Evolutionary conservation across 2,797 vertebrate species (phyloP).

Genomic region (Rhabdophis nuchalis): DNA sequence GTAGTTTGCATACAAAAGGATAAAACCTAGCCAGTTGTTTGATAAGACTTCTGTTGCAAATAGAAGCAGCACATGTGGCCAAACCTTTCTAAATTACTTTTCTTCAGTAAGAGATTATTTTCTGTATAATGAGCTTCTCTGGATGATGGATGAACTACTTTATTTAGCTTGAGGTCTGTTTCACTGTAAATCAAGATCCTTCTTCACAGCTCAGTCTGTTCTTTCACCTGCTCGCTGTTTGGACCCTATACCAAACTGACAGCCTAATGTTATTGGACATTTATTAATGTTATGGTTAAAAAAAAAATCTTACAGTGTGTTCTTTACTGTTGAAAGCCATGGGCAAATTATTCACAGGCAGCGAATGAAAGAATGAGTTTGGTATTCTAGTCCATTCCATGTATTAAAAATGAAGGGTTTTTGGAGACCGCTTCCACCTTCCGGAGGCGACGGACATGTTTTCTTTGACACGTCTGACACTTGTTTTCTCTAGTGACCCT

Average conservation of each 20-base stretch:
- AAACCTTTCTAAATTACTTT: slow-evolving; percentile 12
- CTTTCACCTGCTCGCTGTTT: slow-evolving; percentile 42
- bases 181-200: slow-evolving; percentile 36
- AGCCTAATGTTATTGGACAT: slow-evolving; percentile 63
- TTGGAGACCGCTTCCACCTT: too few species aligned
- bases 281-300: slow-evolving; percentile 39
- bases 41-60: slow-evolving; percentile 10
- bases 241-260: slow-evolving; percentile 45
- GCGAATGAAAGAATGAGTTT: slow-evolving; percentile 57
- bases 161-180: slow-evolving; percentile 51
- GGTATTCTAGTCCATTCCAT: slow-evolving; percentile 58
- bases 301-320: slow-evolving; percentile 22
- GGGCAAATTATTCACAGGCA: slow-evolving; percentile 59
- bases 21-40: not conserved
- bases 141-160: slow-evolving; percentile 44
- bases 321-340: slow-evolving; percentile 58
- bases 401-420: slow-evolving; percentile 52
- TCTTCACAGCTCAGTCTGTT: slow-evolving; percentile 27
- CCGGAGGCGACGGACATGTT: too few species aligned
- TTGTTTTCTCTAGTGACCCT: too few species aligned
- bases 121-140: slow-evolving; percentile 36
- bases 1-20: not conserved
- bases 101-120: slow-evolving; percentile 37
- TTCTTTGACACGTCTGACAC: too few species aligned
- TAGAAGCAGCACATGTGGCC: slow-evolving; percentile 36